phyloP scores from a whole-genome alignment of 2,888 invertebrate genomes.

The Argyra leucocephala region DNA sequence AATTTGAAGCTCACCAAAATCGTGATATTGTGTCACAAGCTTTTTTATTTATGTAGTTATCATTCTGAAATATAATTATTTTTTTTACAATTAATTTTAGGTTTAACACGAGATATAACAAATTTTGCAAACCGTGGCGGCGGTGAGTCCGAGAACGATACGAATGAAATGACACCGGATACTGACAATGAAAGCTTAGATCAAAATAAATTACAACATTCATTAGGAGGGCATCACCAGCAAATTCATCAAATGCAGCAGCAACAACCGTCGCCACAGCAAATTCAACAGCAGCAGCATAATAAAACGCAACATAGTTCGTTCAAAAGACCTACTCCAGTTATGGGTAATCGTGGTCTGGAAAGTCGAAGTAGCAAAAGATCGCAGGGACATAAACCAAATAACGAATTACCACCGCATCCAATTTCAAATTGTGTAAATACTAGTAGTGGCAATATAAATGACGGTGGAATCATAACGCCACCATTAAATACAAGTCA shows the following conservation, averaged over 20 bases:
- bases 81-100: constrained; percentile 25
- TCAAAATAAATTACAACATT: constrained; percentile 44
- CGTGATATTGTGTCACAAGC: not conserved
- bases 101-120: constrained; percentile 41
- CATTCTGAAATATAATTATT: constrained; percentile 12
- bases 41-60: not conserved
- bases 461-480: constrained; percentile 25
- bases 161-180: constrained; percentile 60
- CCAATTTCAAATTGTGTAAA: constrained; percentile 10
- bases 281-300: constrained; percentile 32
- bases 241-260: constrained; percentile 29
- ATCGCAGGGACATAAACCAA: constrained; percentile 34
- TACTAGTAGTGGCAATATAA: constrained; percentile 20
- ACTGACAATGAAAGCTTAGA: constrained; percentile 53
- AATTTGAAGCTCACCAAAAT: not conserved
- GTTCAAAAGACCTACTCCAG: constrained; percentile 50
- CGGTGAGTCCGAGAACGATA: constrained; percentile 58
- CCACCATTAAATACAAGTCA: constrained; percentile 35
- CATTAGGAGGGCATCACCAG: constrained; percentile 41
- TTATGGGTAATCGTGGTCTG: constrained; percentile 52
- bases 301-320: constrained; percentile 45
- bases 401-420: constrained; percentile 10
- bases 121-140: constrained; percentile 42
- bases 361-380: constrained; percentile 56
- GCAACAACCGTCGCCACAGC: constrained; percentile 35